phyloP scores from a whole-genome alignment of 2,113 vertebrate genomes.

The Leucosticte australis region DNA sequence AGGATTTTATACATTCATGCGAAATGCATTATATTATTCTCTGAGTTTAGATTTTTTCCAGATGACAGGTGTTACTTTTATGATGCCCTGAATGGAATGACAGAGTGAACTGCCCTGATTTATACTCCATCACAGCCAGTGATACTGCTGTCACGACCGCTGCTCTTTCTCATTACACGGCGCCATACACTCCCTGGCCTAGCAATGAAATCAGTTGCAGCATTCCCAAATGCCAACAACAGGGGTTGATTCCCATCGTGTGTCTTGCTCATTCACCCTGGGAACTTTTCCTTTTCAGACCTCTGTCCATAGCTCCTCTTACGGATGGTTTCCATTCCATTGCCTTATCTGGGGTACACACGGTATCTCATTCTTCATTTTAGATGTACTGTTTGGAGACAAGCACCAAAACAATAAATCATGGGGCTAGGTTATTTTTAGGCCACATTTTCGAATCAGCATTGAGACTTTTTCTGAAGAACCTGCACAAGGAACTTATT shows the following conservation, averaged over 20 bases:
- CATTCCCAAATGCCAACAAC: neutral
- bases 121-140: neutral
- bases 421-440: slow-evolving; percentile 60
- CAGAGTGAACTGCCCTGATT: slow-evolving; percentile 39
- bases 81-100: slow-evolving; percentile 27
- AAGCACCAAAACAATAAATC: slow-evolving; percentile 70
- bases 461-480: slow-evolving; percentile 65
- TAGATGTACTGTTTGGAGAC: slow-evolving; percentile 62
- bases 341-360: slow-evolving; percentile 51
- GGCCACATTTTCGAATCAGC: slow-evolving; percentile 51
- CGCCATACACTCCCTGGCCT: neutral
- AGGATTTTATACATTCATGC: neutral
- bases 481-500: slow-evolving; percentile 81
- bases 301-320: neutral
- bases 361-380: slow-evolving; percentile 63
- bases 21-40: slow-evolving; percentile 34
- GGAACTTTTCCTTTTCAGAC: slow-evolving; percentile 47
- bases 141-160: neutral
- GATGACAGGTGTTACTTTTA: slow-evolving; percentile 47
- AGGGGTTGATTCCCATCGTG: neutral
- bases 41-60: slow-evolving; percentile 41
- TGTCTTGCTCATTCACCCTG: neutral
- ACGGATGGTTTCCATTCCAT: slow-evolving; percentile 13
- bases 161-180: slow-evolving; percentile 48
- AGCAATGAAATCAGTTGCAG: neutral